These are phyloP conservation scores for Pheosia tremula DNA, from an alignment of 2,888 invertebrate genomes.

Conservation along the genomic window DNA sequence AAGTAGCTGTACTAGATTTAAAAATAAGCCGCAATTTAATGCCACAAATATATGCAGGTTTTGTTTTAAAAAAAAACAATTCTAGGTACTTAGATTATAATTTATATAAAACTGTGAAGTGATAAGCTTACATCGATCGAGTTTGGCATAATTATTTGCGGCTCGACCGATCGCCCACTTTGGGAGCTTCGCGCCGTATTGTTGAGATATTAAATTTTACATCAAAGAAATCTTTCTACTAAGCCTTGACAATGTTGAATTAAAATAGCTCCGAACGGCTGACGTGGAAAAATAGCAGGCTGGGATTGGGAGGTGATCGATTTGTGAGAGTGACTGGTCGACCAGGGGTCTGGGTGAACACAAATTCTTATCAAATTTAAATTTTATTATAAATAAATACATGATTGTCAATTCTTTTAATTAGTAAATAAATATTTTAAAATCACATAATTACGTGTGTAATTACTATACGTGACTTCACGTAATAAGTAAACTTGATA, in stretches of 20 bases:
- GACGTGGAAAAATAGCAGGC: constrained; percentile 3
- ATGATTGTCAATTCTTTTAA: no score
- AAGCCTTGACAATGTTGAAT: constrained; percentile 14
- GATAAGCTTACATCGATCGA: constrained; percentile 26
- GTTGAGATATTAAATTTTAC: constrained; percentile 19
- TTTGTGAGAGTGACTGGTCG: constrained; percentile 2
- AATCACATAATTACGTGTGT: no score
- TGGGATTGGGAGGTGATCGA: not conserved
- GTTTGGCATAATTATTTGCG: constrained; percentile 13
- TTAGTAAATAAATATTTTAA: no score
- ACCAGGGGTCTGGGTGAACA: not conserved
- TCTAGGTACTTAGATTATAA: no score
- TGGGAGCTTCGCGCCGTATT: constrained; percentile 13
- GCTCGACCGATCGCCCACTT: constrained; percentile 2
- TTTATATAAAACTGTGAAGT: constrained; percentile 30
- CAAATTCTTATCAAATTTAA: no score
- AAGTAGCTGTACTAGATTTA: no score
- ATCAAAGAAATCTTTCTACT: constrained; percentile 14
- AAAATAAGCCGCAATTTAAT: no score
- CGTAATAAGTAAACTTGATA: no score
- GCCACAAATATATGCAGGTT: no score
- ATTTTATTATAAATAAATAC: no score
- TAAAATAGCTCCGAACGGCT: constrained; percentile 11
- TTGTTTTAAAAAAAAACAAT: no score
- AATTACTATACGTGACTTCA: no score